Evolutionary conservation across 2,113 vertebrate species (phyloP).

Genomic region (Paralichthys olivaceus): DNA sequence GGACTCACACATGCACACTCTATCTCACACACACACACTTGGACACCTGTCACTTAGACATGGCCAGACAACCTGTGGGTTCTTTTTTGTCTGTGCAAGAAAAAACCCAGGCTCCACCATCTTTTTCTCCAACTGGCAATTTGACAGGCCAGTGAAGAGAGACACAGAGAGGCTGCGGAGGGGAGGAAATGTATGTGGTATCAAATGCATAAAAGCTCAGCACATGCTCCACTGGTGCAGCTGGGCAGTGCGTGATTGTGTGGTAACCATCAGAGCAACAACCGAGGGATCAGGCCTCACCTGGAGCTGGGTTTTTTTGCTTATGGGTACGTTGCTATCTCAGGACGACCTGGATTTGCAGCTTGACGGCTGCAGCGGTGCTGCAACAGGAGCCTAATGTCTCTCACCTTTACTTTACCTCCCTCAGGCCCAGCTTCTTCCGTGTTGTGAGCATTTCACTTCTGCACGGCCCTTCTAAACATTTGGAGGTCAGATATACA

Average conservation of each 20-base stretch:
- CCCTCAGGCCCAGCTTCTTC: slow-evolving; percentile 5
- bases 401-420: slow-evolving; percentile 4
- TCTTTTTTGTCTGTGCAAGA: slow-evolving; percentile 41
- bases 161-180: slow-evolving; percentile 18
- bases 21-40: slow-evolving; percentile 39
- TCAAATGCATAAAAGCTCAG: slow-evolving; percentile 66
- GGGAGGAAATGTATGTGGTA: slow-evolving; percentile 46
- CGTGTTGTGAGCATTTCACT: slow-evolving; percentile 14
- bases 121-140: slow-evolving; percentile 62
- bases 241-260: slow-evolving; percentile 34
- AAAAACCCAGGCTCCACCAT: slow-evolving; percentile 20
- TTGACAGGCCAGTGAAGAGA: slow-evolving; percentile 72
- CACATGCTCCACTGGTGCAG: slow-evolving; percentile 59
- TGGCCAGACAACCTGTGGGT: slow-evolving; percentile 62
- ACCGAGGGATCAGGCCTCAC: slow-evolving; percentile 50
- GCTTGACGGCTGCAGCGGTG: slow-evolving; percentile 15
- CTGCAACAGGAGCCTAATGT: too few relatives aligned
- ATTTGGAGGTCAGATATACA: too few relatives aligned
- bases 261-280: slow-evolving; percentile 2
- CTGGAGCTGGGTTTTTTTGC: slow-evolving; percentile 22
- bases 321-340: too few relatives aligned
- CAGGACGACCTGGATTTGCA: slow-evolving; percentile 12
- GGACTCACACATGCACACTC: slow-evolving; percentile 22
- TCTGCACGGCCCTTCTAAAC: not conserved
- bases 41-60: slow-evolving; percentile 73